These are phyloP conservation scores for Rhagologus leucostigma DNA, from an alignment of 2,113 vertebrate genomes.

Conservation along the genomic window DNA sequence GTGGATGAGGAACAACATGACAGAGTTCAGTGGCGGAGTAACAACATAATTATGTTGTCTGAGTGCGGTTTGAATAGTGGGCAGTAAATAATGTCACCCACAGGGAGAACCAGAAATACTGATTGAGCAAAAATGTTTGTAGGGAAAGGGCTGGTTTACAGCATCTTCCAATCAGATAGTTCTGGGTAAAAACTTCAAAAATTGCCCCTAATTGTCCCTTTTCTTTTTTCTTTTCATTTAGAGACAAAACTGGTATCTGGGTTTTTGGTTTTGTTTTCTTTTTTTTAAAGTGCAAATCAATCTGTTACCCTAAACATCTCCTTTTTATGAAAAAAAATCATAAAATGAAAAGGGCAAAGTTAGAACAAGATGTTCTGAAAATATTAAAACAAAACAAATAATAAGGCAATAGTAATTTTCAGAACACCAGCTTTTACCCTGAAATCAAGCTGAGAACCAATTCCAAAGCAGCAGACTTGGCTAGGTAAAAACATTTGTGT, in stretches of 20 bases:
- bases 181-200: not conserved
- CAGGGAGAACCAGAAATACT: not conserved
- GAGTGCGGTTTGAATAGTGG: not conserved
- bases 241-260: not conserved
- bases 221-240: not conserved
- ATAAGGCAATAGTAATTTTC: not conserved
- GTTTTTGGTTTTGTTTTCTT: not conserved
- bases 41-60: not conserved
- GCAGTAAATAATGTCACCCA: not conserved
- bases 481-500: not conserved
- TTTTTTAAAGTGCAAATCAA: not conserved
- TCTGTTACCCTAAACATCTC: not conserved
- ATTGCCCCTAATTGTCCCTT: not conserved
- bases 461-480: not conserved
- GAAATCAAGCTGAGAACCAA: not conserved
- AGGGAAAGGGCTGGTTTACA: not conserved
- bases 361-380: not conserved
- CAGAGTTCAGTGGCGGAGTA: not conserved
- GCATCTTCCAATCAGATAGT: not conserved
- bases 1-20: rapidly evolving
- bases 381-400: not conserved
- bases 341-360: not conserved
- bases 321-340: not conserved
- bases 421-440: not conserved
- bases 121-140: not conserved